These are phyloP conservation scores for Rhea americana DNA, from an alignment of 2,113 vertebrate species.

Conservation along the genomic window DNA sequence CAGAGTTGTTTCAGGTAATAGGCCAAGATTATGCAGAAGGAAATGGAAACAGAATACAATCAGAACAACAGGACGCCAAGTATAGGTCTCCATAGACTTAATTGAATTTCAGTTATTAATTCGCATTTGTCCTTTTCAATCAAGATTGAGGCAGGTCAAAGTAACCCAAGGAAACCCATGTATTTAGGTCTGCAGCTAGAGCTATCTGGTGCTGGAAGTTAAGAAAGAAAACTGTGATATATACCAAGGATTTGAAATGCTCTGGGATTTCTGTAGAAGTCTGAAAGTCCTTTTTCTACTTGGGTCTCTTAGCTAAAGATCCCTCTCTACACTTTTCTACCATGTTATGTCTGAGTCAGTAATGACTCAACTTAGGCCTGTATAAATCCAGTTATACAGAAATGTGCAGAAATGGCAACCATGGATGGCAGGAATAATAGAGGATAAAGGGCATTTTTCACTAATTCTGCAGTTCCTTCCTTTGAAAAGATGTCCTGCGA, in stretches of 20 bases:
- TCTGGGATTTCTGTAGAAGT: neutral
- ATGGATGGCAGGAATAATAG: neutral
- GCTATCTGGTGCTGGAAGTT: neutral
- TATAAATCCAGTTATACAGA: neutral
- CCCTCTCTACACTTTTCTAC: neutral
- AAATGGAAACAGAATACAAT: neutral
- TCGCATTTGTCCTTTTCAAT: neutral
- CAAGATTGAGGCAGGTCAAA: neutral
- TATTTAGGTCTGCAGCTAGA: neutral
- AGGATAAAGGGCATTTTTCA: neutral
- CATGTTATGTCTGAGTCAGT: neutral
- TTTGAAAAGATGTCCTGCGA: too few relatives aligned
- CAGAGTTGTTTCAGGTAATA: neutral
- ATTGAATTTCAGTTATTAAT: neutral
- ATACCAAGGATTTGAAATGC: neutral
- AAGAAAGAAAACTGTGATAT: neutral
- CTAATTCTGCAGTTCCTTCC: neutral
- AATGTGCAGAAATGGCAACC: neutral
- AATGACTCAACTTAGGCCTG: neutral
- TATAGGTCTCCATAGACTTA: neutral
- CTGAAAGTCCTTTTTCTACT: neutral
- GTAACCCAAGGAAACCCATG: neutral
- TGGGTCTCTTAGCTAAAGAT: neutral
- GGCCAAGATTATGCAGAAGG: neutral
- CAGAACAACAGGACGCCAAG: neutral